Percentiles rank a stretch among this genome's conserved stretches.
These are phyloP conservation scores for Corydoras sp. DNA, from an alignment of 2,113 vertebrate genomes.

Conservation along the genomic window DNA sequence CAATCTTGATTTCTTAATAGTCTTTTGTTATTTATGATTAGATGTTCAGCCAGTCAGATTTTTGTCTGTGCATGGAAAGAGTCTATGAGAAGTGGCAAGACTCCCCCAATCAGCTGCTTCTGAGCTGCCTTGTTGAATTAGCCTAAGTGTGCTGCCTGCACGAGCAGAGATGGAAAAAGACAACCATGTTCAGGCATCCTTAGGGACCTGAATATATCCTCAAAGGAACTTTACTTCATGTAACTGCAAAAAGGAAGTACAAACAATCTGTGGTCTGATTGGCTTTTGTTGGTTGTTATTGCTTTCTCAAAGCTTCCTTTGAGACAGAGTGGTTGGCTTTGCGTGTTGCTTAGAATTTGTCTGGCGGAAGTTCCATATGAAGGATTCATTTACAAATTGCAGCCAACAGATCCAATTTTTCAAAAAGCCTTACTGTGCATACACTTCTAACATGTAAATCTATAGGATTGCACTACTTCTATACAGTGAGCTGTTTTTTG, in stretches of 20 bases:
- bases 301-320: conserved; percentile 14
- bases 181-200: conserved; percentile 11
- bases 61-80: no score
- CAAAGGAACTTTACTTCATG: conserved; percentile 23
- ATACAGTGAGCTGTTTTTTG: no score
- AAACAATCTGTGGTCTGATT: conserved; percentile 22
- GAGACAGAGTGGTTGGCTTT: conserved; percentile 7
- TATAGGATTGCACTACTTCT: no score
- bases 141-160: neutral
- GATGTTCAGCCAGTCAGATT: no score
- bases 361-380: neutral
- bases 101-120: no score
- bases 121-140: no score
- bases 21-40: no score
- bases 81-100: no score
- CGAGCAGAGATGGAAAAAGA: no score
- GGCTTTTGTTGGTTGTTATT: conserved; percentile 33
- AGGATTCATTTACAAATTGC: neutral
- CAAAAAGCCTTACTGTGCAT: no score
- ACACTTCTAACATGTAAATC: no score
- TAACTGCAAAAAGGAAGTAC: conserved; percentile 24
- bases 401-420: neutral
- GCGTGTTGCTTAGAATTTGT: neutral
- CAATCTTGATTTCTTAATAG: no score
- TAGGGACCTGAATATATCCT: conserved; percentile 12